A percentile compares a stretch with the other conserved stretches of the same genome.
Conservation (phyloP, 2,113 vertebrate species). For the Monopterus albus region DNA sequence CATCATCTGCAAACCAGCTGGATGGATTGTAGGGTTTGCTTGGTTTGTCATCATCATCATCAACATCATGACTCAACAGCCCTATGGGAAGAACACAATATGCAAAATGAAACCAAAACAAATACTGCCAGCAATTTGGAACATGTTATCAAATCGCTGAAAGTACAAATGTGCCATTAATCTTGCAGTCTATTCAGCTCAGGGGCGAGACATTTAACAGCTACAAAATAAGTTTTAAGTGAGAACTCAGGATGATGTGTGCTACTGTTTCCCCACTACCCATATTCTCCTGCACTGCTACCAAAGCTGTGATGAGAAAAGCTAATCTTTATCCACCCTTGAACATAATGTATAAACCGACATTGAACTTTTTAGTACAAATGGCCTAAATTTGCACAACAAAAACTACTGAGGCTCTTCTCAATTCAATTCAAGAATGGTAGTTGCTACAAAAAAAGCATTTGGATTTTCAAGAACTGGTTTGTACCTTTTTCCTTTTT, state of each 20-base stretch:
- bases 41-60: slow-evolving; percentile 22
- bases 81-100: slow-evolving; percentile 56
- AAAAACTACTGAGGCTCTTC: neutral
- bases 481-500: too few relatives aligned
- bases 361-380: neutral
- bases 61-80: slow-evolving; percentile 77
- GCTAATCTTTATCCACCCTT: slow-evolving; percentile 1
- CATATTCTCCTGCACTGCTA: slow-evolving; percentile 2
- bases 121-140: slow-evolving; percentile 6
- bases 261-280: too few relatives aligned
- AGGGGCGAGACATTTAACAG: slow-evolving; percentile 7
- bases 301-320: slow-evolving; percentile 1
- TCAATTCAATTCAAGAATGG: too few relatives aligned
- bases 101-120: neutral
- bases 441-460: too few relatives aligned
- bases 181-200: neutral
- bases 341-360: neutral
- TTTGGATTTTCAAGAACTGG: too few relatives aligned
- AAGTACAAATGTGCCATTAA: slow-evolving; percentile 17
- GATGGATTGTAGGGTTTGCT: slow-evolving; percentile 46
- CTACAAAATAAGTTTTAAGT: neutral
- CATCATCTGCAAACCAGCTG: slow-evolving; percentile 70
- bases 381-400: neutral
- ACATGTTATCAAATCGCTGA: slow-evolving; percentile 4
- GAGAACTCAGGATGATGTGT: too few relatives aligned